A percentile compares a stretch with the other conserved stretches of the same genome.
Evolutionary conservation across 2,113 vertebrate genomes (phyloP).

Genomic region (Phalacrocorax aristotelis): DNA sequence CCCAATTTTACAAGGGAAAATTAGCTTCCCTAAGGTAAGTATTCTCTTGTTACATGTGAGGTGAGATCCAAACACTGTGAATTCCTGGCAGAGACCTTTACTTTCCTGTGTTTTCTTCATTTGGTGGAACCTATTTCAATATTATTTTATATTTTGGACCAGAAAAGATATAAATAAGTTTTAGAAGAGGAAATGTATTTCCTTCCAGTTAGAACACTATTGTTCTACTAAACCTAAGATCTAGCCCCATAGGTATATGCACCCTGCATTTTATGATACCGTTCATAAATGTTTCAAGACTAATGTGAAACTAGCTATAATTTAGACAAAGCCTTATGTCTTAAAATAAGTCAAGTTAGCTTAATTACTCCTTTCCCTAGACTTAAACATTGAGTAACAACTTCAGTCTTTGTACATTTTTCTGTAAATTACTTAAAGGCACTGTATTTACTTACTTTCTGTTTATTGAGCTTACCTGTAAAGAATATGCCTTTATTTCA

Average conservation of each 20-base stretch:
- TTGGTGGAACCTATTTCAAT: slow-evolving; percentile 24
- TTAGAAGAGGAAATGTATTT: slow-evolving; percentile 54
- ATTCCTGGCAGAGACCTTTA: slow-evolving; percentile 45
- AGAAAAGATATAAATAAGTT: slow-evolving; percentile 25
- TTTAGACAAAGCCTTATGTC: background rate
- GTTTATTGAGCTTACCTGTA: background rate
- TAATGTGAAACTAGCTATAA: background rate
- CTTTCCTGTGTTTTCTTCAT: slow-evolving; percentile 51
- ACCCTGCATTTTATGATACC: background rate
- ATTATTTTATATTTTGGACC: slow-evolving; percentile 48
- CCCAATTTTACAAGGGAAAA: slow-evolving; percentile 61
- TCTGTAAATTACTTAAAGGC: background rate
- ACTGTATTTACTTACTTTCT: background rate
- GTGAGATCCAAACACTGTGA: slow-evolving; percentile 67
- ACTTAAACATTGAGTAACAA: background rate
- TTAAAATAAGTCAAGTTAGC: background rate
- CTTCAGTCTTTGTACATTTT: background rate
- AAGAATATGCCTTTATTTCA: background rate
- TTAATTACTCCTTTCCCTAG: background rate
- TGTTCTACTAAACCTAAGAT: slow-evolving; percentile 19
- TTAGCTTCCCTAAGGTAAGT: slow-evolving; percentile 53
- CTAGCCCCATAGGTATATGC: background rate
- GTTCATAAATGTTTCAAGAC: background rate
- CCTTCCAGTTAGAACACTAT: slow-evolving; percentile 10
- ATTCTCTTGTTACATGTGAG: slow-evolving; percentile 54